A percentile compares a stretch with the other conserved stretches of the same genome.
These are phyloP conservation scores for Catostomus latipinnis DNA, from an alignment of 2,797 vertebrate species.

Conservation along the genomic window DNA sequence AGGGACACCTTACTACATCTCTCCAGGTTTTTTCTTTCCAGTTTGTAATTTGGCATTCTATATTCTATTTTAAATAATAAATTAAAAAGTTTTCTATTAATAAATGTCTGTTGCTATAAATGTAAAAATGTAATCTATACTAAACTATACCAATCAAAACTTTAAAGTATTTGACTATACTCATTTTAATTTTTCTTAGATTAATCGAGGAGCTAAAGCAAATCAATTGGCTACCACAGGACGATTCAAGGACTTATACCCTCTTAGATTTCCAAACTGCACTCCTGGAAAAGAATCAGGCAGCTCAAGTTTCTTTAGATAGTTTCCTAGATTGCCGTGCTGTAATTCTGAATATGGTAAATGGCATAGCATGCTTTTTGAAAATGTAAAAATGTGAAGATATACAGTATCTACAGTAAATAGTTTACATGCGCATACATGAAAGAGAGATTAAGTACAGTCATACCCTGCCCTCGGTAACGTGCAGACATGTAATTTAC, in stretches of 20 bases:
- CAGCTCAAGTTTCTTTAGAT: constrained; percentile 63
- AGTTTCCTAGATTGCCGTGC: constrained; percentile 66
- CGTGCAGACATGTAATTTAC: neutral
- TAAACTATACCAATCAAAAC: too few relatives aligned
- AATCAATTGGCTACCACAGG: constrained; percentile 75
- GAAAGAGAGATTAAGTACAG: neutral
- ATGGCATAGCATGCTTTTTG: neutral
- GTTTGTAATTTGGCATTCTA: too few relatives aligned
- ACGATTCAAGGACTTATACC: constrained; percentile 66
- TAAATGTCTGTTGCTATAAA: neutral
- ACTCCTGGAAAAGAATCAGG: constrained; percentile 65
- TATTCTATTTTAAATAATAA: neutral
- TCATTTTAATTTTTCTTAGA: constrained; percentile 64
- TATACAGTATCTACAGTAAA: too few relatives aligned
- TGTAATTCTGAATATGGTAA: too few relatives aligned
- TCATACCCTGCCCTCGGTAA: neutral
- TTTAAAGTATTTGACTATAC: too few relatives aligned
- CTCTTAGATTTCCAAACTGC: constrained; percentile 73
- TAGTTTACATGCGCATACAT: neutral
- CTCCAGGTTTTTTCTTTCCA: constrained; percentile 68
- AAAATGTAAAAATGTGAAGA: too few relatives aligned
- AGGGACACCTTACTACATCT: constrained; percentile 77
- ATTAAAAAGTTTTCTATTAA: neutral
- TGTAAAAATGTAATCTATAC: too few relatives aligned
- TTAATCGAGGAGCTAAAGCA: constrained; percentile 77